These are phyloP conservation scores for Brachionus rubens DNA, from an alignment of 1,140 invertebrate genomes.

Conservation along the genomic window DNA sequence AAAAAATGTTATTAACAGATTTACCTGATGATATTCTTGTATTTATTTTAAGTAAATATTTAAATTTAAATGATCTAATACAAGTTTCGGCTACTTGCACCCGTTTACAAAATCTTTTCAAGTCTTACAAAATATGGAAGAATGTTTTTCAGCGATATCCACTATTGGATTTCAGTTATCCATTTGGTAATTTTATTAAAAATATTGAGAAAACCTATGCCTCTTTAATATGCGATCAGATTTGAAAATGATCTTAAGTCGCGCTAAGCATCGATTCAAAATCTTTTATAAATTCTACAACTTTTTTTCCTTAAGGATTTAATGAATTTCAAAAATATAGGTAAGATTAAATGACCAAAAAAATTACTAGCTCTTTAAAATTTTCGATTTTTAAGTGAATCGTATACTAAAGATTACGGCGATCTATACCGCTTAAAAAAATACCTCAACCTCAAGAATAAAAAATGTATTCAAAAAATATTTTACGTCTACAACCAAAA, in stretches of 20 bases:
- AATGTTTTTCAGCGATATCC: background rate
- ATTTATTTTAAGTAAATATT: background rate
- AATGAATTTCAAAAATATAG: background rate
- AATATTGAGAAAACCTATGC: no score
- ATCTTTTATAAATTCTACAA: no score
- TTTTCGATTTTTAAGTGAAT: background rate
- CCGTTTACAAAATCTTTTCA: background rate
- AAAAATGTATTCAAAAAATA: background rate
- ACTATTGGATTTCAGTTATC: background rate
- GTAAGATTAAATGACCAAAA: background rate
- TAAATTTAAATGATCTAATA: background rate
- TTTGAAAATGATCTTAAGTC: no score
- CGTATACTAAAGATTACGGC: background rate
- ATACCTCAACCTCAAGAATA: background rate
- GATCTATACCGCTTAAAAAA: background rate
- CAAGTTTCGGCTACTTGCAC: background rate
- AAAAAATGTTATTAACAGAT: background rate
- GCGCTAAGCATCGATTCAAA: no score
- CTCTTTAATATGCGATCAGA: no score
- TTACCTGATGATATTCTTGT: conserved; percentile 3
- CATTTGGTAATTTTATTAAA: background rate
- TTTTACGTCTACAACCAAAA: conserved; percentile 18
- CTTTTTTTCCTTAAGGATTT: no score
- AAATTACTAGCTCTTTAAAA: background rate
- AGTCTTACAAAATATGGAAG: background rate